A percentile compares a stretch with the other conserved stretches of the same genome.
phyloP scores from a whole-genome alignment of 2,888 invertebrate species.

The Cataglyphis livida region DNA sequence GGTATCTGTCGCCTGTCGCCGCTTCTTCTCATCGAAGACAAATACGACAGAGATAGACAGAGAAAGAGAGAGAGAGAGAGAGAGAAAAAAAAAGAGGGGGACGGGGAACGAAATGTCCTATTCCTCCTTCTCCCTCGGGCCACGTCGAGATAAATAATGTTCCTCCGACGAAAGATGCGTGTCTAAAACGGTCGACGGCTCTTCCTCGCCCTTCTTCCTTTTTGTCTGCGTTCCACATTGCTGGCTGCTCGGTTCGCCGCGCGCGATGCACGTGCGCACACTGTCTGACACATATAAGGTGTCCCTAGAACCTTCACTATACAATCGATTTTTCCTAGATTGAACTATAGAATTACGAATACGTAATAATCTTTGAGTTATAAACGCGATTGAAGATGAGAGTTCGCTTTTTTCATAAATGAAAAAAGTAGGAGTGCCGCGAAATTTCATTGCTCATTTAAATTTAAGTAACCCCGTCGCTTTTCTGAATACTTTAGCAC shows the following conservation, averaged over 20 bases:
- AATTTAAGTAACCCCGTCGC: background rate
- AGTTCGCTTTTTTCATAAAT: background rate
- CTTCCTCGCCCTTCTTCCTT: constrained; percentile 34
- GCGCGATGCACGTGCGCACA: constrained; percentile 35
- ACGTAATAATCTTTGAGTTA: background rate
- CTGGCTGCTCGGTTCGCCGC: constrained; percentile 20
- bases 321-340: background rate
- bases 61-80: constrained; percentile 1
- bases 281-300: constrained; percentile 33
- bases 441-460: background rate
- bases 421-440: background rate
- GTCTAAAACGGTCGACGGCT: constrained; percentile 55
- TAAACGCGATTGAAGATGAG: background rate
- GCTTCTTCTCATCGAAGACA: constrained; percentile 7
- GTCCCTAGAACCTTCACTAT: background rate
- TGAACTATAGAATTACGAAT: background rate
- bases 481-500: constrained; percentile 28
- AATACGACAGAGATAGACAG: constrained; percentile 16
- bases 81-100: background rate
- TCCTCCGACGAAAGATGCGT: constrained; percentile 56
- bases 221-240: constrained; percentile 6
- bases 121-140: background rate
- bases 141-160: constrained; percentile 56
- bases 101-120: constrained; percentile 5
- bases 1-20: constrained; percentile 51